Evolutionary conservation across 2,797 vertebrate species (phyloP).

Genomic region (Typhlichthys eigenmanni): DNA sequence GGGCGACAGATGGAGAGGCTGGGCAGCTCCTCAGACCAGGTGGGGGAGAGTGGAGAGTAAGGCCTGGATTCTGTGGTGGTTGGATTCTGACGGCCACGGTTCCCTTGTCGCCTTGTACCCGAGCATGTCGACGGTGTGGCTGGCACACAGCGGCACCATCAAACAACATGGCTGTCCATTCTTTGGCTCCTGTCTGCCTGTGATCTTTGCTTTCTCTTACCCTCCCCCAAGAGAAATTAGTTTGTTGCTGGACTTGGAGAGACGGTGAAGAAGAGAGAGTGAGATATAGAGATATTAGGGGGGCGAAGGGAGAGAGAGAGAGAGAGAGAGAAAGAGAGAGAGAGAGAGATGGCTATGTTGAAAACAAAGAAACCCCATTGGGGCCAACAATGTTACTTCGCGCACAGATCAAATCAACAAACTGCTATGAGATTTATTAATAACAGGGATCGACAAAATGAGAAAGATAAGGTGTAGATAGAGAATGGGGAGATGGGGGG

Average conservation of each 20-base stretch:
- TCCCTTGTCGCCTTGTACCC: not conserved
- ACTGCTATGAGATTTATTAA: slow-evolving; percentile 60
- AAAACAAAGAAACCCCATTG: slow-evolving; percentile 46
- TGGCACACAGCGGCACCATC: too few species aligned
- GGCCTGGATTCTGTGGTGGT: slow-evolving; percentile 18
- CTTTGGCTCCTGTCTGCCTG: slow-evolving; percentile 5
- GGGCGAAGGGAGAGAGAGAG: not conserved
- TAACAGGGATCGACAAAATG: slow-evolving; percentile 20
- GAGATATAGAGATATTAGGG: not conserved
- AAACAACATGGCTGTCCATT: too few species aligned
- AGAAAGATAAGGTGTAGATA: slow-evolving; percentile 14
- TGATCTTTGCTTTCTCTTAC: slow-evolving; percentile 15
- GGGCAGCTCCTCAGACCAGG: too few species aligned
- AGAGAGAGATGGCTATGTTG: slow-evolving; percentile 35
- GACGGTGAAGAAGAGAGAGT: slow-evolving; percentile 7
- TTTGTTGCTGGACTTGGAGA: slow-evolving; percentile 31
- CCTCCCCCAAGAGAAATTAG: slow-evolving; percentile 52
- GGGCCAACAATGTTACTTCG: slow-evolving; percentile 56
- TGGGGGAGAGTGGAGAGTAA: too few species aligned
- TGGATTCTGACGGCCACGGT: not conserved
- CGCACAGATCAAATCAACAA: slow-evolving; percentile 68
- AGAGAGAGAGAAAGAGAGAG: slow-evolving; percentile 11
- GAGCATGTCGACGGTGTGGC: slow-evolving; percentile 6
- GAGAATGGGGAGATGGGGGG: slow-evolving; percentile 15
- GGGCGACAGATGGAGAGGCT: too few species aligned